A percentile compares a stretch with the other conserved stretches of the same genome.
phyloP scores from a whole-genome alignment of 2,113 vertebrate species.

The Delphinapterus leucas region DNA sequence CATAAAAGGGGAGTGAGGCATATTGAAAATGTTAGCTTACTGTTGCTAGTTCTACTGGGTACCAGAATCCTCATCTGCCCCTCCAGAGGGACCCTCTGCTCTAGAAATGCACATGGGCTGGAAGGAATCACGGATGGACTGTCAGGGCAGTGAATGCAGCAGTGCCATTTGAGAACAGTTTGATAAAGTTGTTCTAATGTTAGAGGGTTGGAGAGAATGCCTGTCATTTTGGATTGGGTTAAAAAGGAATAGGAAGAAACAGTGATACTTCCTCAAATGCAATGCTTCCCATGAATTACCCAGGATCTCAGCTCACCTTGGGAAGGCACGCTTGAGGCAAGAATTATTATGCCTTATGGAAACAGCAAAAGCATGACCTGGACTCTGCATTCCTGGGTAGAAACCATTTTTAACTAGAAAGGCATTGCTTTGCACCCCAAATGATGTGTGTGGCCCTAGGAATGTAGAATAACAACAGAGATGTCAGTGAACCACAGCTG shows the following conservation, averaged over 20 bases:
- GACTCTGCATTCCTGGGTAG: neutral
- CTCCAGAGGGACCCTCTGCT: neutral
- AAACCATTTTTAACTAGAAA: neutral
- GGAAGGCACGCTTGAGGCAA: neutral
- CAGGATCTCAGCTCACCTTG: neutral
- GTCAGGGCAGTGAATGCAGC: neutral
- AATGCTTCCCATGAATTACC: neutral
- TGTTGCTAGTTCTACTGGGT: neutral
- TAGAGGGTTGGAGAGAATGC: neutral
- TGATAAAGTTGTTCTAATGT: neutral
- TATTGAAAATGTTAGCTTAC: neutral
- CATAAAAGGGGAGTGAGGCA: neutral
- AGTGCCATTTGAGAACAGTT: neutral
- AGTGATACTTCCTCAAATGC: neutral
- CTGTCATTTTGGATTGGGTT: neutral
- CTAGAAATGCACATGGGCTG: neutral
- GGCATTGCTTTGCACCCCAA: neutral
- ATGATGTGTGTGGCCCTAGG: neutral
- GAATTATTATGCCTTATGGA: neutral
- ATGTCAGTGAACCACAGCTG: neutral
- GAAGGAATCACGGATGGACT: neutral
- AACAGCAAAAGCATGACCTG: neutral
- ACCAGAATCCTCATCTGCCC: neutral
- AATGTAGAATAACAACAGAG: neutral
- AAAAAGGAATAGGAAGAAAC: neutral